phyloP scores from a whole-genome alignment of 1,140 invertebrate species.

The Bombus ignitus region DNA sequence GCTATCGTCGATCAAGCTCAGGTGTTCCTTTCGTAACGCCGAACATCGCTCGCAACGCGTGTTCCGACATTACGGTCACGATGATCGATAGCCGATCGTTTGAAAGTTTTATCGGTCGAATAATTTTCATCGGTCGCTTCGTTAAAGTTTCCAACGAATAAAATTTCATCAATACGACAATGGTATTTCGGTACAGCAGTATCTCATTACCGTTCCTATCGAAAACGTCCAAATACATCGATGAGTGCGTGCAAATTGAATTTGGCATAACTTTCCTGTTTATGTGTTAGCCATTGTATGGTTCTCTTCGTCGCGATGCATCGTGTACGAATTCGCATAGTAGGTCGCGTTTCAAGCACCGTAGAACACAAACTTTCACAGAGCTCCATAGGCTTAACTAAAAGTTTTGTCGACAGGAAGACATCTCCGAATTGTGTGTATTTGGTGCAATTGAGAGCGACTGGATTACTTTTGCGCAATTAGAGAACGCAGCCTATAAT shows the following conservation, averaged over 20 bases:
- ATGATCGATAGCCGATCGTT: neutral
- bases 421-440: neutral
- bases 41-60: neutral
- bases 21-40: neutral
- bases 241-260: no score
- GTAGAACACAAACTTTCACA: neutral
- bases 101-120: neutral
- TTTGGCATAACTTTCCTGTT: no score
- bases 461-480: neutral
- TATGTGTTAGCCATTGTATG: no score
- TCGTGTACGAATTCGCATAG: no score
- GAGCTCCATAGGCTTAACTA: neutral
- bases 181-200: no score
- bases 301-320: no score
- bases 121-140: neutral
- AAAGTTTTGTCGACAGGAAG: neutral
- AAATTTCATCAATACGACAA: no score
- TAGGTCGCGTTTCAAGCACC: neutral
- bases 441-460: neutral
- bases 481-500: neutral
- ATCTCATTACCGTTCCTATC: no score
- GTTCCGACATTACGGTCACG: neutral
- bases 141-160: no score
- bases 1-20: neutral
- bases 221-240: no score